A percentile compares a stretch with the other conserved stretches of the same genome.
Evolutionary conservation across 2,113 vertebrate genomes (phyloP).

Genomic region (Rhynchopsitta pachyrhyncha): DNA sequence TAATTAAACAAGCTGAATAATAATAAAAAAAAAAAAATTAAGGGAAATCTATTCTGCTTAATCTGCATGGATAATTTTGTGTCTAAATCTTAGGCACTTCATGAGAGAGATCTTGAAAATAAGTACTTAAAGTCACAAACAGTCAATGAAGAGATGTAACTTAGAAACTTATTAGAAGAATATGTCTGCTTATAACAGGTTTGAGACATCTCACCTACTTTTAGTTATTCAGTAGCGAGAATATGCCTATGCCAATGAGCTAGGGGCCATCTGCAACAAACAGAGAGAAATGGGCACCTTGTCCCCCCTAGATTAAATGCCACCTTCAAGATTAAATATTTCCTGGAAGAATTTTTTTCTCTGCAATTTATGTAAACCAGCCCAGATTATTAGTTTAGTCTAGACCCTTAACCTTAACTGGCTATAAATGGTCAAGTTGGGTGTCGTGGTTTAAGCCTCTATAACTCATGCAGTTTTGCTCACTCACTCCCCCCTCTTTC

Average conservation of each 20-base stretch:
- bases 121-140: neutral
- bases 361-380: neutral
- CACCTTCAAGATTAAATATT: neutral
- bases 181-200: neutral
- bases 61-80: neutral
- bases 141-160: neutral
- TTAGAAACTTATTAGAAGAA: neutral
- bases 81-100: neutral
- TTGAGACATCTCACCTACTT: neutral
- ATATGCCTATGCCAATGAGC: fast-evolving
- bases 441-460: too few species aligned
- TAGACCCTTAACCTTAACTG: neutral
- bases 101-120: neutral
- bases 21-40: neutral
- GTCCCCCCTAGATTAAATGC: neutral
- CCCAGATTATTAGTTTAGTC: neutral
- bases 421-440: neutral
- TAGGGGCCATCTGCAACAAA: neutral
- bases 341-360: neutral
- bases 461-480: too few species aligned
- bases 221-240: neutral
- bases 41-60: neutral
- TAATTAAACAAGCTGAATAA: neutral
- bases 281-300: neutral
- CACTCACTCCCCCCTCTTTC: too few species aligned